A percentile compares a stretch with the other conserved stretches of the same genome.
Conservation (phyloP, 2,113 vertebrate genomes). For the Eretmochelys imbricata region DNA sequence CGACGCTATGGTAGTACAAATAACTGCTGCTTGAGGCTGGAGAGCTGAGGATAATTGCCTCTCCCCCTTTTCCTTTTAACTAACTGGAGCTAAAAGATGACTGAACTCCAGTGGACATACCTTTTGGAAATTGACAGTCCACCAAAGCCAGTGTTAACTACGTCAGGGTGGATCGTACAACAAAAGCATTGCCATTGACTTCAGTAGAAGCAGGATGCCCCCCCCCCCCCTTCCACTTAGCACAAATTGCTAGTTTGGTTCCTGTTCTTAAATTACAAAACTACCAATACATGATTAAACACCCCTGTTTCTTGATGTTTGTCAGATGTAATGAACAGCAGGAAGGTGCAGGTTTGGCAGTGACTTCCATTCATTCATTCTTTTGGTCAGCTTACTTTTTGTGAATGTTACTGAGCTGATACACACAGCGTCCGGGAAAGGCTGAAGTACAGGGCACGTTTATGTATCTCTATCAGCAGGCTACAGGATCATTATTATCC, state of each 20-base stretch:
- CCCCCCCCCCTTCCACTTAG: not conserved
- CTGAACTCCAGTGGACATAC: not conserved
- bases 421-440: constrained; percentile 20
- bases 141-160: not conserved
- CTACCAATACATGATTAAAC: constrained; percentile 33
- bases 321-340: constrained; percentile 65
- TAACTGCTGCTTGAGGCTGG: not conserved
- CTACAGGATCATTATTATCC: not conserved
- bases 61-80: not conserved
- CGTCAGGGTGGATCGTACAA: not conserved
- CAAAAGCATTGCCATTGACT: not conserved
- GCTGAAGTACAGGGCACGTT: not conserved
- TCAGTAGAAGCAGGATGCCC: not conserved
- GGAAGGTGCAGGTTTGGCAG: constrained; percentile 57
- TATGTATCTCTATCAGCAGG: not conserved
- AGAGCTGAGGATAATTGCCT: not conserved
- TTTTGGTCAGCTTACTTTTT: constrained; percentile 52
- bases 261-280: not conserved
- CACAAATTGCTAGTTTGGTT: not conserved
- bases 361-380: constrained; percentile 63
- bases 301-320: constrained; percentile 55
- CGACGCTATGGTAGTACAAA: not conserved
- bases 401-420: constrained; percentile 28
- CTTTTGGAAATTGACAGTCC: not conserved
- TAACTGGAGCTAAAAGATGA: not conserved